Percentiles rank a stretch among this genome's conserved stretches.
phyloP scores from a whole-genome alignment of 2,888 invertebrate genomes.

The Panzeria rudis region DNA sequence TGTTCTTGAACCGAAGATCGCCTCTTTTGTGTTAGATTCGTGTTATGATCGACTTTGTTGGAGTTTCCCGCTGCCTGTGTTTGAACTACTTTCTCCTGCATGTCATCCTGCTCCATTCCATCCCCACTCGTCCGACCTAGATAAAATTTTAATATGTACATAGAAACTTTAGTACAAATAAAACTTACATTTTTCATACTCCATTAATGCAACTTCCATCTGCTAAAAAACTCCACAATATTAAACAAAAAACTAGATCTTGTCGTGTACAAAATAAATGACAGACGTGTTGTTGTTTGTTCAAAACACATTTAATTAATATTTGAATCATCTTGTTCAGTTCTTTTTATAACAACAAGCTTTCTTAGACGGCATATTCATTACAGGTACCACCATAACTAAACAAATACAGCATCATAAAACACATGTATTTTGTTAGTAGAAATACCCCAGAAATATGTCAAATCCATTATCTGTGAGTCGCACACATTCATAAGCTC shows the following conservation, averaged over 20 bases:
- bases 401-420: no score
- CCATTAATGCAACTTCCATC: conserved; percentile 24
- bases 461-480: no score
- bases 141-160: not conserved
- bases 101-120: conserved; percentile 88
- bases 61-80: conserved; percentile 66
- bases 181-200: conserved; percentile 64
- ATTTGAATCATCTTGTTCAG: not conserved
- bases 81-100: conserved; percentile 77
- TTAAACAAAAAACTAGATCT: conserved; percentile 20
- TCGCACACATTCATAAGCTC: no score
- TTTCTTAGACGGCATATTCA: no score
- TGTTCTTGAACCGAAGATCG: not conserved
- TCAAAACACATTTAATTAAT: not conserved
- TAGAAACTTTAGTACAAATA: not conserved
- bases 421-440: no score
- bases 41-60: conserved; percentile 13
- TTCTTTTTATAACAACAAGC: not conserved
- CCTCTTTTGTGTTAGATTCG: not conserved
- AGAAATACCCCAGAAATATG: no score
- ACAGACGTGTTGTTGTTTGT: conserved; percentile 3
- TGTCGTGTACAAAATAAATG: conserved; percentile 57
- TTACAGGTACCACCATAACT: no score
- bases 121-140: conserved; percentile 88
- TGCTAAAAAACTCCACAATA: conserved; percentile 19